Conservation (phyloP, 2,888 invertebrate genomes). For the Aspidapion aeneum region DNA sequence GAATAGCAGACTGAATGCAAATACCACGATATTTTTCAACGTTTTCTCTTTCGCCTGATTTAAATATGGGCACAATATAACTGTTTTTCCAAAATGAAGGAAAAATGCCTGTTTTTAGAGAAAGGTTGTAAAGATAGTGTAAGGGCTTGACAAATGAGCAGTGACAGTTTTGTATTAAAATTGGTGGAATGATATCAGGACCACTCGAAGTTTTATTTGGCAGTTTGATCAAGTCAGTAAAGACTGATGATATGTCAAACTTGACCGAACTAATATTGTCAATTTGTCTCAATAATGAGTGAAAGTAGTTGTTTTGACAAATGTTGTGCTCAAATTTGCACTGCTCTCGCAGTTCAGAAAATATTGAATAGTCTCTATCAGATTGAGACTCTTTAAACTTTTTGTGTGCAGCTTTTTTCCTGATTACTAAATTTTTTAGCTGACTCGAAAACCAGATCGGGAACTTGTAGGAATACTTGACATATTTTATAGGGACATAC, state of each 20-base stretch:
- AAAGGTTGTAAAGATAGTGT: background rate
- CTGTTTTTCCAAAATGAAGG: background rate
- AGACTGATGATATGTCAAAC: background rate
- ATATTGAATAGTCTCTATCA: background rate
- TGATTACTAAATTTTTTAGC: background rate
- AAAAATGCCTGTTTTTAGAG: background rate
- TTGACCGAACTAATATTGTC: background rate
- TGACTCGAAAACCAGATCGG: background rate
- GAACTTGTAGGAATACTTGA: background rate
- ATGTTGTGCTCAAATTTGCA: background rate
- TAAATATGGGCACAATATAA: conserved; percentile 8
- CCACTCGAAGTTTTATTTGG: background rate
- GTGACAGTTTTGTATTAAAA: background rate
- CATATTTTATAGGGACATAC: background rate
- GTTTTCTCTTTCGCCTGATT: conserved; percentile 9
- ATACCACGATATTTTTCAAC: conserved; percentile 5
- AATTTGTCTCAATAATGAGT: background rate
- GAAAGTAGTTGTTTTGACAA: background rate
- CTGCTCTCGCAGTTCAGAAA: background rate
- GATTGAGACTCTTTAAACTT: background rate
- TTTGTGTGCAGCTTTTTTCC: background rate
- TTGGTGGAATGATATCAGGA: background rate
- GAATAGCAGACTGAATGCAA: conserved; percentile 7
- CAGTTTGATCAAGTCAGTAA: background rate
- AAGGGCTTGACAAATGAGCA: background rate